Conservation (phyloP, 2,888 invertebrate species). For the Amblyjoppa proteus region DNA sequence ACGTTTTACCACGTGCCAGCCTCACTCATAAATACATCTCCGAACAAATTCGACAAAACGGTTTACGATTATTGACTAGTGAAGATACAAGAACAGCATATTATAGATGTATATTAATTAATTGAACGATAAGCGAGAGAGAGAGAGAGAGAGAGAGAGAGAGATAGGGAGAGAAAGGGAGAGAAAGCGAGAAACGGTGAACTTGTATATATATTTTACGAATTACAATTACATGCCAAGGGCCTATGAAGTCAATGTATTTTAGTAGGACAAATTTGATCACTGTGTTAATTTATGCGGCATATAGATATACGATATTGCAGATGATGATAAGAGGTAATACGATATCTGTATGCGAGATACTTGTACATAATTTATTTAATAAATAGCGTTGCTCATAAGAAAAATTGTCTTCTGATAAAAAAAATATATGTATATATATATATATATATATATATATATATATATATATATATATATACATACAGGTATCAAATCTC, state of each 20-base stretch:
- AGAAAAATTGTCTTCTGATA: constrained; percentile 3
- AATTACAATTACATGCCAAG: constrained; percentile 76
- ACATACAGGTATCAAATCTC: constrained; percentile 68
- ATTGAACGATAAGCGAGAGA: constrained; percentile 27
- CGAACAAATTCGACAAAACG: constrained; percentile 28
- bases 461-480: constrained; percentile 15
- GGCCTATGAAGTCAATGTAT: constrained; percentile 84
- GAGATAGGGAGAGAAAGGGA: background rate
- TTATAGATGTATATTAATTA: constrained; percentile 47
- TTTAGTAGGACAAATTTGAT: constrained; percentile 79
- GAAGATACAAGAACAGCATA: constrained; percentile 5
- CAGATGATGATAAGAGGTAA: constrained; percentile 74
- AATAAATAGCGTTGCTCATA: constrained; percentile 79
- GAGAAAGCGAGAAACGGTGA: constrained; percentile 25
- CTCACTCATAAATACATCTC: constrained; percentile 33
- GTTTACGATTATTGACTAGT: background rate
- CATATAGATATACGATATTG: constrained; percentile 77
- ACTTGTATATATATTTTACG: constrained; percentile 75
- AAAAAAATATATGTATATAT: background rate
- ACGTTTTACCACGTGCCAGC: background rate
- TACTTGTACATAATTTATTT: constrained; percentile 83
- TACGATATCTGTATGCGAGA: constrained; percentile 75
- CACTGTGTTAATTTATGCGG: constrained; percentile 73
- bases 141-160: background rate
- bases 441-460: constrained; percentile 11